Conservation (phyloP, 2,113 vertebrate species). For the Eupsittula cactorum region DNA sequence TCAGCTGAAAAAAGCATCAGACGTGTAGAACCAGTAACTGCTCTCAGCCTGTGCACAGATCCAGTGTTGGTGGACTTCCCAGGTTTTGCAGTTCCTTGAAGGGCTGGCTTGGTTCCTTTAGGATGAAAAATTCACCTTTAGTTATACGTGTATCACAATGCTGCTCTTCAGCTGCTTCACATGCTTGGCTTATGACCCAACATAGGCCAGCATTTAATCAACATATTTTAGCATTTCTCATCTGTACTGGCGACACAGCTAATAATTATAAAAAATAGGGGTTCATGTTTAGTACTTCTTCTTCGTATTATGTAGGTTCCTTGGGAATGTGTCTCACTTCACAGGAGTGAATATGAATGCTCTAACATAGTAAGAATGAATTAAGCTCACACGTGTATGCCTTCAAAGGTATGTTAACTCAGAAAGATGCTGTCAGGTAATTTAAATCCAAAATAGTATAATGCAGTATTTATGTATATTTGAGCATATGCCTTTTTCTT, state of each 20-base stretch:
- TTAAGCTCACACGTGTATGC: not conserved
- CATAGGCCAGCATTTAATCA: not conserved
- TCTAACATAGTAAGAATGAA: not conserved
- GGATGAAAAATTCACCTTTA: not conserved
- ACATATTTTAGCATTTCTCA: not conserved
- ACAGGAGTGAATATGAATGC: not conserved
- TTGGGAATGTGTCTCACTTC: not conserved
- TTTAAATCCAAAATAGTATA: not conserved
- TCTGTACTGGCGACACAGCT: not conserved
- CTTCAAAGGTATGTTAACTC: not conserved
- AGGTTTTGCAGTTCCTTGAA: not conserved
- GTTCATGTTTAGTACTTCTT: not conserved
- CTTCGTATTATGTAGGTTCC: not conserved
- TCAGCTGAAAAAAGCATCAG: not conserved
- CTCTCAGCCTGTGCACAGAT: not conserved
- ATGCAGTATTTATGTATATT: not conserved
- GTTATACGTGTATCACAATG: not conserved
- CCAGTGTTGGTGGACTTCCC: fast-evolving
- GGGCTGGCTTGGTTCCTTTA: not conserved
- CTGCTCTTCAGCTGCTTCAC: not conserved
- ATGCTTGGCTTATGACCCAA: not conserved
- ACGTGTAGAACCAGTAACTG: not conserved
- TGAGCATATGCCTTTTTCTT: not conserved
- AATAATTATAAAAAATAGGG: not conserved
- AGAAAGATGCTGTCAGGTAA: not conserved